Evolutionary conservation across 2,888 invertebrate genomes (phyloP).

Genomic region (Shargacucullia verbasci): DNA sequence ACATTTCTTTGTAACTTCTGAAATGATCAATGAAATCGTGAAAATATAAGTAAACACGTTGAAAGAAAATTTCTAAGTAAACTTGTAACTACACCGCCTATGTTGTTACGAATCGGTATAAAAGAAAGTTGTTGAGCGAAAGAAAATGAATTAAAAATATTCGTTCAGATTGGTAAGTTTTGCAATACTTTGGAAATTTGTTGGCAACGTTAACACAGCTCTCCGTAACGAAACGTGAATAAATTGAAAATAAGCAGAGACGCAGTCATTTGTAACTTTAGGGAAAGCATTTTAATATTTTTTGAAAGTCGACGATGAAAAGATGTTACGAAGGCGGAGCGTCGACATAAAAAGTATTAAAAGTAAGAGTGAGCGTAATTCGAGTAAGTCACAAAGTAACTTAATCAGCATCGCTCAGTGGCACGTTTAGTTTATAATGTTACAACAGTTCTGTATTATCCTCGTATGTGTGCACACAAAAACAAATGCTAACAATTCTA

Average conservation of each 20-base stretch:
- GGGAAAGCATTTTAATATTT: constrained; percentile 60
- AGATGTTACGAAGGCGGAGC: constrained; percentile 42
- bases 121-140: constrained; percentile 57
- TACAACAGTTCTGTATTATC: constrained; percentile 27
- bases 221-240: constrained; percentile 69
- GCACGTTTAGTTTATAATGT: constrained; percentile 26
- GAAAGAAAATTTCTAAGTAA: constrained; percentile 39
- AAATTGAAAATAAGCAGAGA: constrained; percentile 69
- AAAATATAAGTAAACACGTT: constrained; percentile 34
- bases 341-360: constrained; percentile 32
- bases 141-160: constrained; percentile 66
- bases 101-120: constrained; percentile 48
- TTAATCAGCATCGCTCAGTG: constrained; percentile 36
- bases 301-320: constrained; percentile 50
- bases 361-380: constrained; percentile 26
- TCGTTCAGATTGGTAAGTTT: constrained; percentile 69
- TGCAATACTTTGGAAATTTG: constrained; percentile 69
- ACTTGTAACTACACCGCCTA: constrained; percentile 47
- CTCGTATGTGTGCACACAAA: constrained; percentile 32
- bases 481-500: constrained; percentile 50
- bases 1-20: constrained; percentile 7
- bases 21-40: constrained; percentile 21
- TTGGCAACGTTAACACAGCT: constrained; percentile 69
- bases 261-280: constrained; percentile 62
- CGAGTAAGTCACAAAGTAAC: constrained; percentile 32